Percentiles rank a stretch among this genome's conserved stretches.
These are phyloP conservation scores for Lordiphosa collinella DNA, from an alignment of 1,140 invertebrate genomes.

Conservation along the genomic window DNA sequence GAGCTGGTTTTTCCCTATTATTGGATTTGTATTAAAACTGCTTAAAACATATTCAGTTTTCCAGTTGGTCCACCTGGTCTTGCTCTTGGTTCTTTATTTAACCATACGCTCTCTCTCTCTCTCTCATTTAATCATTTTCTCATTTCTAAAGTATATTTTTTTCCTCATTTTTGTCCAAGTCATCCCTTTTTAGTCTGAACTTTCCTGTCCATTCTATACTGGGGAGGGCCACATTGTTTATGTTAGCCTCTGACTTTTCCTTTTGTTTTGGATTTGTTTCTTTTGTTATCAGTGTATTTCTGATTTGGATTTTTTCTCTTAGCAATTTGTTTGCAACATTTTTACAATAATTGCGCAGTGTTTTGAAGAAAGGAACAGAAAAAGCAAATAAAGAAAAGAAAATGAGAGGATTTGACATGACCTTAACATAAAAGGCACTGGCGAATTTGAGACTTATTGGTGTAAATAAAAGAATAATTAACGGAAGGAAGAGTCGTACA, in stretches of 20 bases:
- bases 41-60: no score
- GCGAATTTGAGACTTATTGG: slow-evolving; percentile 1
- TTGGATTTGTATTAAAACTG: no score
- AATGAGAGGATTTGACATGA: no score
- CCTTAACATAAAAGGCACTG: neutral
- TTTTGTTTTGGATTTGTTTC: slow-evolving; percentile 2
- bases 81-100: neutral
- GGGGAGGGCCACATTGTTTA: neutral
- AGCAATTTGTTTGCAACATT: neutral
- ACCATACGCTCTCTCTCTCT: neutral
- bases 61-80: neutral
- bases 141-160: slow-evolving; percentile 1
- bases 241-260: neutral
- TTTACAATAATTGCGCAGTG: slow-evolving; percentile 3
- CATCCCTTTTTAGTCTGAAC: neutral
- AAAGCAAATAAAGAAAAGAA: neutral
- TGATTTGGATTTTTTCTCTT: slow-evolving; percentile 4
- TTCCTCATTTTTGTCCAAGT: neutral
- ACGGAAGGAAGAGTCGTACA: neutral
- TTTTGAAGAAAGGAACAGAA: neutral
- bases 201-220: neutral
- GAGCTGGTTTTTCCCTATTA: no score
- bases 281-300: slow-evolving; percentile 11
- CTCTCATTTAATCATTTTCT: slow-evolving; percentile 1
- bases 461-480: neutral